Conservation (phyloP, 2,797 vertebrate genomes). For the Tympanoctomys barrerae region DNA sequence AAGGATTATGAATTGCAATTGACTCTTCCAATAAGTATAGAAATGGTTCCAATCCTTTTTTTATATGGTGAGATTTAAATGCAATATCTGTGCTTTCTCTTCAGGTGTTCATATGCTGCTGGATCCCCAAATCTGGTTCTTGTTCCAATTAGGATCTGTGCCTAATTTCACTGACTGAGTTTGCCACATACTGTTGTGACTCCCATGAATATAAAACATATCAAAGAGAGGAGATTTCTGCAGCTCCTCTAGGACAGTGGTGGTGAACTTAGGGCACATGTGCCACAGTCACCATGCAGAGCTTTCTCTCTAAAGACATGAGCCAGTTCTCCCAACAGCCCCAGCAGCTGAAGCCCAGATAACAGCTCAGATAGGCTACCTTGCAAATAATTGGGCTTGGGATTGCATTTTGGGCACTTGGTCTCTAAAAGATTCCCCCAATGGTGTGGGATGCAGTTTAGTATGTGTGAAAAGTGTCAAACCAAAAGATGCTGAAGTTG, state of each 20-base stretch:
- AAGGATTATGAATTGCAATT: slow-evolving; percentile 14
- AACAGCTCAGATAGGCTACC: too few relatives aligned
- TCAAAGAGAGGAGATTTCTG: background rate
- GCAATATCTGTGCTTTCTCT: background rate
- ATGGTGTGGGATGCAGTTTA: background rate
- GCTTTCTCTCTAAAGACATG: background rate
- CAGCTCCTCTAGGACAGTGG: background rate
- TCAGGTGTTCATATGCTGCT: background rate
- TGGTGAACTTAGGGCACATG: background rate
- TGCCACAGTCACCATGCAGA: background rate
- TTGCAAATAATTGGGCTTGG: background rate
- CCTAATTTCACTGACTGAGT: background rate
- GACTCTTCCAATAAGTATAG: background rate
- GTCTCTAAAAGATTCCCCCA: background rate
- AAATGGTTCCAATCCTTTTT: background rate
- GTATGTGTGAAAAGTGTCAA: background rate
- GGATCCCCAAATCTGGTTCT: background rate
- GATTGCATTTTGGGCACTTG: accelerated
- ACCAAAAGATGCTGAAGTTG: background rate
- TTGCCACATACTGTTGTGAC: background rate
- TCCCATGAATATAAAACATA: background rate
- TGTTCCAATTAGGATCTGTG: background rate
- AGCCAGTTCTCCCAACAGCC: background rate
- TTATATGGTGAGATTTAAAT: background rate
- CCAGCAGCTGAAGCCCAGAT: background rate